phyloP scores from a whole-genome alignment of 2,797 vertebrate species.

The Melanotaenia nigrans region DNA sequence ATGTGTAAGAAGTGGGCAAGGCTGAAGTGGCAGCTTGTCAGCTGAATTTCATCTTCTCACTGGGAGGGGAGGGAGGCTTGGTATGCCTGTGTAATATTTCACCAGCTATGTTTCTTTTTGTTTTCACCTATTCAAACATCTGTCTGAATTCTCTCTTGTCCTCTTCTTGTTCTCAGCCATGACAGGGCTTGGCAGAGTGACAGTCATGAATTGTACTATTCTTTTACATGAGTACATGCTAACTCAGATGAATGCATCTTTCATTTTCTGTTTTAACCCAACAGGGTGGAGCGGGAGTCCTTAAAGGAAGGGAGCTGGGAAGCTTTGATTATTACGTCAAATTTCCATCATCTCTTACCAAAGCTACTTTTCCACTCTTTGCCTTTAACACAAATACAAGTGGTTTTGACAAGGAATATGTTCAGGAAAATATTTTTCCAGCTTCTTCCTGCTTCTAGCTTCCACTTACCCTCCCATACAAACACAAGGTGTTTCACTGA shows the following conservation, averaged over 20 bases:
- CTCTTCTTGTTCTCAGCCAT: slow-evolving; percentile 7
- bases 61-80: slow-evolving; percentile 39
- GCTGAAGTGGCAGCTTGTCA: slow-evolving; percentile 57
- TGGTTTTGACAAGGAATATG: slow-evolving; percentile 42
- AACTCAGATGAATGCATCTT: slow-evolving; percentile 45
- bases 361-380: slow-evolving; percentile 42
- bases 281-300: slow-evolving; percentile 44
- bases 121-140: slow-evolving; percentile 24
- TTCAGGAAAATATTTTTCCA: slow-evolving; percentile 37
- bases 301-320: slow-evolving; percentile 30
- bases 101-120: slow-evolving; percentile 36
- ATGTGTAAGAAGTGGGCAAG: slow-evolving; percentile 35
- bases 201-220: slow-evolving; percentile 31
- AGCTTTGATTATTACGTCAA: slow-evolving; percentile 57
- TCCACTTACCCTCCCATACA: slow-evolving; percentile 27
- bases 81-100: slow-evolving; percentile 16
- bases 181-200: slow-evolving; percentile 33
- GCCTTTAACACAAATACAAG: slow-evolving; percentile 17
- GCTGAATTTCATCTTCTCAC: slow-evolving; percentile 59
- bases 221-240: slow-evolving; percentile 21
- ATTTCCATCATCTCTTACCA: slow-evolving; percentile 48
- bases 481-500: slow-evolving; percentile 27
- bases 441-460: slow-evolving; percentile 12
- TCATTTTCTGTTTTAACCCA: slow-evolving; percentile 41
- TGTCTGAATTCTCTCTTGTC: slow-evolving; percentile 5